phyloP scores from a whole-genome alignment of 2,888 invertebrate species.

The Andricus curvator region DNA sequence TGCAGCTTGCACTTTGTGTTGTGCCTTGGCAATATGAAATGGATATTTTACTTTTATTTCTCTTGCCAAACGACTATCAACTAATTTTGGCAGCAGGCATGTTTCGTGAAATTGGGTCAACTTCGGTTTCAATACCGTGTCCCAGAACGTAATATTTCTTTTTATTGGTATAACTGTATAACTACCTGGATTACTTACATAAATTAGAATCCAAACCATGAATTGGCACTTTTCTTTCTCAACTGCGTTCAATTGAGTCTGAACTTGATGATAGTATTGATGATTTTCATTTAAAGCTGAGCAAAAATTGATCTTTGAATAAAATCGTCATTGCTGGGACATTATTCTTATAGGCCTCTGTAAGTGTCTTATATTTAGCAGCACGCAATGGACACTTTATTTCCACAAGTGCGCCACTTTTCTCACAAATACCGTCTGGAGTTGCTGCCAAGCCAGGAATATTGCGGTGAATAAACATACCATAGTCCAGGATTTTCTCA shows the following conservation, averaged over 20 bases:
- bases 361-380: neutral
- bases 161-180: constrained; percentile 8
- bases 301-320: neutral
- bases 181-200: neutral
- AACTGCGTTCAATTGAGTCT: constrained; percentile 47
- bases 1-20: neutral
- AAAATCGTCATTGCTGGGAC: neutral
- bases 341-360: neutral
- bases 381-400: constrained; percentile 14
- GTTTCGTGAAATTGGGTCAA: constrained; percentile 25
- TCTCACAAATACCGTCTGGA: neutral
- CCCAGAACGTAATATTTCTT: constrained; percentile 35
- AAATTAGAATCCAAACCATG: constrained; percentile 22
- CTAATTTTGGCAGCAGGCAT: constrained; percentile 1
- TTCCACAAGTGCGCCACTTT: neutral
- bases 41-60: neutral
- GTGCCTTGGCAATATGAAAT: neutral
- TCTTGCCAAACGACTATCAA: neutral
- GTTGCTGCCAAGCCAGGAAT: neutral
- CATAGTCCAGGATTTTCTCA: neutral
- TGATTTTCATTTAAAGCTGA: neutral
- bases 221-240: constrained; percentile 34
- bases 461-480: neutral
- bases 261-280: constrained; percentile 50
- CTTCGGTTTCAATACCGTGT: constrained; percentile 12